Percentiles rank a stretch among this genome's conserved stretches.
Evolutionary conservation across 2,888 invertebrate genomes (phyloP).

Genomic region (Zygogramma bicolorata): DNA sequence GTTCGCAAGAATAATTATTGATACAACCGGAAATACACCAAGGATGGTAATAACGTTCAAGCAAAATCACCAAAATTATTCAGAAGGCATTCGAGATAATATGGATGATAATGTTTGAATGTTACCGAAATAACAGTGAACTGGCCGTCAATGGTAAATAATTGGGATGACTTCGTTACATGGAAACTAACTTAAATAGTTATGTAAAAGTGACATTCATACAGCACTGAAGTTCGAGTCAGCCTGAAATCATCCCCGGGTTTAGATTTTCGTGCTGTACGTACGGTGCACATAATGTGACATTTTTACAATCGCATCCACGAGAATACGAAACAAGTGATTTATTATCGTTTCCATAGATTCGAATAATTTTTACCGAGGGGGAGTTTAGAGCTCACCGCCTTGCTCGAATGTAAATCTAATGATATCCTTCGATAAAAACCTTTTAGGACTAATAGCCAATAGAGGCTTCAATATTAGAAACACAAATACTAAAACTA

Average conservation of each 20-base stretch:
- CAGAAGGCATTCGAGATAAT: background rate
- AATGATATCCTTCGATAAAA: constrained; percentile 26
- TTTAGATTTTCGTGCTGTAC: background rate
- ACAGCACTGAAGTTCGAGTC: background rate
- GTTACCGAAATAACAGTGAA: background rate
- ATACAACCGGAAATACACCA: too few relatives aligned
- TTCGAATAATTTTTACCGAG: constrained; percentile 9
- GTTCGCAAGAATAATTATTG: constrained; percentile 15
- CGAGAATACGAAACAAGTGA: background rate
- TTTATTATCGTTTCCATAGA: background rate
- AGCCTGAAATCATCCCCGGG: background rate
- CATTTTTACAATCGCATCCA: background rate
- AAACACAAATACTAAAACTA: constrained; percentile 50
- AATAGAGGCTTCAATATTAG: constrained; percentile 40
- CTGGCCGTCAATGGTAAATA: background rate
- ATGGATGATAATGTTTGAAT: background rate
- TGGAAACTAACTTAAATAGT: constrained; percentile 1
- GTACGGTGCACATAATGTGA: background rate
- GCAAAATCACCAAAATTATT: constrained; percentile 10
- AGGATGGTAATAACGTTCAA: background rate
- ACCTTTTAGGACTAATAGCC: constrained; percentile 32
- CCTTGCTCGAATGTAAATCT: constrained; percentile 14
- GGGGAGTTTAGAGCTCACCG: background rate
- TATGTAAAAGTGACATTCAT: background rate
- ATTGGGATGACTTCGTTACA: background rate